Conservation (phyloP, 2,888 invertebrate species). For the Polietes domitor region DNA sequence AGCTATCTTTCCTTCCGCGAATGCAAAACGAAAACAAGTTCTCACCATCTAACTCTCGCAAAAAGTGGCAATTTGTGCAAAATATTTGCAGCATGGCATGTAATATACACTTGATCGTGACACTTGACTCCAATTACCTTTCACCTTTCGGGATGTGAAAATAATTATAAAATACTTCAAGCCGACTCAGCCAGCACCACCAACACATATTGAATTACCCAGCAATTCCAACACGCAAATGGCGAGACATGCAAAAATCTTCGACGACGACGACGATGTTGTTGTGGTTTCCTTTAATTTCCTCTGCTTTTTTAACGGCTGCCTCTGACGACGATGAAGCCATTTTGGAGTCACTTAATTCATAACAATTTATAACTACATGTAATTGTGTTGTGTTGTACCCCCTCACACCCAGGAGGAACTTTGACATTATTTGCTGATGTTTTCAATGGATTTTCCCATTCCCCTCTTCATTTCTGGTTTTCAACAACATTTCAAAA, state of each 20-base stretch:
- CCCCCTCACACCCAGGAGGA: neutral
- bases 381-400: neutral
- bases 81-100: conserved; percentile 1
- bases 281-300: conserved; percentile 1
- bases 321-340: neutral
- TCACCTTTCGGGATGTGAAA: neutral
- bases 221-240: conserved; percentile 14
- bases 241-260: conserved; percentile 16
- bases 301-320: neutral
- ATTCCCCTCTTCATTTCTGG: neutral
- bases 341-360: neutral
- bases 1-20: too few relatives aligned
- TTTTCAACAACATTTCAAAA: neutral
- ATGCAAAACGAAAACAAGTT: neutral
- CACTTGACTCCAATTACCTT: conserved; percentile 34
- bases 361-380: neutral
- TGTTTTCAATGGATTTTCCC: neutral
- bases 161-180: conserved; percentile 24
- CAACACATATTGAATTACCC: conserved; percentile 17
- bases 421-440: conserved; percentile 15
- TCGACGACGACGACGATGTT: neutral
- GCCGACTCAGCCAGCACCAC: neutral
- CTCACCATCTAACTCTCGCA: neutral
- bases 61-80: neutral
- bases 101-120: conserved; percentile 21